A percentile compares a stretch with the other conserved stretches of the same genome.
phyloP scores from a whole-genome alignment of 2,113 vertebrate species.

The Thalassarche chlororhynchos region DNA sequence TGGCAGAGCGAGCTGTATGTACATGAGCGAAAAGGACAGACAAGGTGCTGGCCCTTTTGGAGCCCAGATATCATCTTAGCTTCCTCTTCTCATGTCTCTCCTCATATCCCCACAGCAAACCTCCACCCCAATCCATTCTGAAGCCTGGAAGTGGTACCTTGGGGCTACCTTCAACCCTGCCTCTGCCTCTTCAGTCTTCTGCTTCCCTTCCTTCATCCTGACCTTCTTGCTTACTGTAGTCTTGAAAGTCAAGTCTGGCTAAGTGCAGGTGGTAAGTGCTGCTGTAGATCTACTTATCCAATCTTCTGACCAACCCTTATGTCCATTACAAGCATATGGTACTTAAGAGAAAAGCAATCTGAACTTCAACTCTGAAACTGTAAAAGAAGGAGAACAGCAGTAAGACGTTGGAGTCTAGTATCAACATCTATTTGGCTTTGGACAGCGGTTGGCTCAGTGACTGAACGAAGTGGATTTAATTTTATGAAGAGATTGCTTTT shows the following conservation, averaged over 20 bases:
- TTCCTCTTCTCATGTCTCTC: background rate
- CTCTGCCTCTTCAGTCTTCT: background rate
- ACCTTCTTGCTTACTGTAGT: background rate
- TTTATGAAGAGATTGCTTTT: constrained; percentile 12
- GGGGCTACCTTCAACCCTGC: background rate
- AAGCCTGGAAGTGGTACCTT: background rate
- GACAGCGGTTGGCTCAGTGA: background rate
- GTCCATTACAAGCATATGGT: background rate
- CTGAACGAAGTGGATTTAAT: constrained; percentile 22
- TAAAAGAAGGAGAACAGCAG: background rate
- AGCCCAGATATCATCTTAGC: background rate
- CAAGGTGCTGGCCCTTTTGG: background rate
- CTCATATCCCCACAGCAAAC: background rate
- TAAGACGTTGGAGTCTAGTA: background rate
- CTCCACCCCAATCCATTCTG: background rate
- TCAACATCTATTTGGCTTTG: background rate
- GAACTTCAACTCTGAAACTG: background rate
- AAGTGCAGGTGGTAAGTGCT: background rate
- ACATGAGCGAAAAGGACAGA: background rate
- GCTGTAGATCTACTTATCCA: background rate
- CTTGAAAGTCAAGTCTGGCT: background rate
- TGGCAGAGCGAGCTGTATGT: background rate
- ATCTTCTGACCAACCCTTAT: background rate
- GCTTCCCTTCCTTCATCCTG: background rate
- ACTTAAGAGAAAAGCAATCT: background rate